These are phyloP conservation scores for Labrus mixtus DNA, from an alignment of 2,113 vertebrate genomes.

Conservation along the genomic window DNA sequence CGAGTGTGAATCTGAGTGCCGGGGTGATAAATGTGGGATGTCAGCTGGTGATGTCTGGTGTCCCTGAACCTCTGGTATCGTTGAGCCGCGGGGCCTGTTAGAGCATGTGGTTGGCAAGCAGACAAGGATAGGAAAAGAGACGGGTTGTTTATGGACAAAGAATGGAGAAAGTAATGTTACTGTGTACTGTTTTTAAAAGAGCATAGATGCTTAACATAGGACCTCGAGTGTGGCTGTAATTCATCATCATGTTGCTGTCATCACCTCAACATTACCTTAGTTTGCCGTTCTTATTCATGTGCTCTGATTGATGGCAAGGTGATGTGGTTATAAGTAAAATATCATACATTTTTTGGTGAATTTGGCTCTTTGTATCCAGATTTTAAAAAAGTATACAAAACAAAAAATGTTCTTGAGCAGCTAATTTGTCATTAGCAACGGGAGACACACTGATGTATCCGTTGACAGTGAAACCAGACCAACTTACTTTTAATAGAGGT, in stretches of 20 bases:
- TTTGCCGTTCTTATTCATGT: background rate
- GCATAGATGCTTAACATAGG: conserved; percentile 6
- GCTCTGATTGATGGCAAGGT: background rate
- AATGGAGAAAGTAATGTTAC: conserved; percentile 1
- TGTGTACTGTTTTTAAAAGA: conserved; percentile 2
- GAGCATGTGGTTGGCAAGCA: conserved; percentile 31
- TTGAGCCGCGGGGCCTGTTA: conserved; percentile 19
- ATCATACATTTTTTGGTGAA: background rate
- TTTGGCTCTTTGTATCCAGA: background rate
- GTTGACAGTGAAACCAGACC: background rate
- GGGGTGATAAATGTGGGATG: conserved; percentile 70
- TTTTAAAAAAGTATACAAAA: background rate
- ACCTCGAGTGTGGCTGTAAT: conserved; percentile 9
- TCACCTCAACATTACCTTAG: conserved; percentile 33
- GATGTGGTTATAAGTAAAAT: background rate
- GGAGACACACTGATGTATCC: background rate
- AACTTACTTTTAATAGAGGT: background rate
- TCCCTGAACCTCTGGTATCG: conserved; percentile 52
- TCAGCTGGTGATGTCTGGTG: conserved; percentile 49
- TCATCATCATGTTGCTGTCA: conserved; percentile 31
- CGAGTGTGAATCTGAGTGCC: conserved; percentile 51
- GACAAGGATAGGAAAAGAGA: conserved; percentile 29
- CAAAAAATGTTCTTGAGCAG: background rate
- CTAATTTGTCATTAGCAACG: background rate
- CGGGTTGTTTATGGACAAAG: conserved; percentile 31